Evolutionary conservation across 2,113 vertebrate genomes (phyloP).

Genomic region (Prionailurus bengalensis): DNA sequence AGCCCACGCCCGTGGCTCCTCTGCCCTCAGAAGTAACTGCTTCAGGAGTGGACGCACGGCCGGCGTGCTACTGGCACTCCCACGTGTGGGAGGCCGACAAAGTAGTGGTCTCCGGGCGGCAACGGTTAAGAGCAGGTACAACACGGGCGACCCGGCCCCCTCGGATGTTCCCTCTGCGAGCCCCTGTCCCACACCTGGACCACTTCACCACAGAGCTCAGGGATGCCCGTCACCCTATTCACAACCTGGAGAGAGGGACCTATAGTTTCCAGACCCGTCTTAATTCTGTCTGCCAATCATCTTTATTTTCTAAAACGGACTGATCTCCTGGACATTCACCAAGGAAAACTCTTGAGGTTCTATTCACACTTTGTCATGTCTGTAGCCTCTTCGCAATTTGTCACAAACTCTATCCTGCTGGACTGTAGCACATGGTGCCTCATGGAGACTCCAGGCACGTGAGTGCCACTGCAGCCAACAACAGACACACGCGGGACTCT

Average conservation of each 20-base stretch:
- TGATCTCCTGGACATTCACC: background rate
- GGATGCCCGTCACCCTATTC: background rate
- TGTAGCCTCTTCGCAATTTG: background rate
- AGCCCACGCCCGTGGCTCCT: background rate
- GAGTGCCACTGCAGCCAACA: background rate
- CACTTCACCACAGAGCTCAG: background rate
- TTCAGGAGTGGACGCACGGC: background rate
- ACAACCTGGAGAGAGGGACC: background rate
- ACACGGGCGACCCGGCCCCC: rapidly evolving
- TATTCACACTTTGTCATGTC: background rate
- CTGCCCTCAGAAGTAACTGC: background rate
- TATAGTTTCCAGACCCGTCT: background rate
- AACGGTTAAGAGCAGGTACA: rapidly evolving
- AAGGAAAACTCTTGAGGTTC: background rate
- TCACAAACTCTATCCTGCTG: background rate
- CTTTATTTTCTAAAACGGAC: background rate
- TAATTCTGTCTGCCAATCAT: background rate
- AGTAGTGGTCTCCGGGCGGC: no score
- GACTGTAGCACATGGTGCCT: background rate
- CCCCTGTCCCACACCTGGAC: no score
- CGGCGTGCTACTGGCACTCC: background rate
- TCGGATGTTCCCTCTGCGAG: rapidly evolving
- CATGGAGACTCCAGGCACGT: no score
- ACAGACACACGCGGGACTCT: background rate
- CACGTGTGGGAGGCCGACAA: rapidly evolving